Evolutionary conservation across 2,113 vertebrate species (phyloP).

Genomic region (Melospiza georgiana): DNA sequence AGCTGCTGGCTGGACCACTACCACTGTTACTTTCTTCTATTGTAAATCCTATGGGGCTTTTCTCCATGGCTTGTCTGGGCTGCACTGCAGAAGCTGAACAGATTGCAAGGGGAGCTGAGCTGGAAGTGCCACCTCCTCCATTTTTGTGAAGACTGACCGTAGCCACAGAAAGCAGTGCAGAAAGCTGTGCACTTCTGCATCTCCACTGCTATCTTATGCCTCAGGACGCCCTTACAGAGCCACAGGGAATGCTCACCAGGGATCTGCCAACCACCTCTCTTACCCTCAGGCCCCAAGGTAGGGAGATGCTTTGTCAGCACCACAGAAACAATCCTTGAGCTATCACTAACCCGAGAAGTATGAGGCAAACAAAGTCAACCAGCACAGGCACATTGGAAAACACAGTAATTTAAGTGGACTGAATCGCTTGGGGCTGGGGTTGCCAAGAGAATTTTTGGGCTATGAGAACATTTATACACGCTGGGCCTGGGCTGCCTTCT

Average conservation of each 20-base stretch:
- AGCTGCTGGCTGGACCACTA: background rate
- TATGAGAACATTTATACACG: conserved; percentile 35
- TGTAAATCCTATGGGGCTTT: background rate
- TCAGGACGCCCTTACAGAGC: background rate
- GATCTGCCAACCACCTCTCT: background rate
- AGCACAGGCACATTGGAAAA: background rate
- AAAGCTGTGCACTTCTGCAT: background rate
- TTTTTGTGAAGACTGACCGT: background rate
- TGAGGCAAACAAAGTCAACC: background rate
- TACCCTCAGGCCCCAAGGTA: background rate
- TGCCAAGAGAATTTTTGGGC: conserved; percentile 62
- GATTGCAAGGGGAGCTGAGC: background rate
- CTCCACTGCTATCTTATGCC: accelerated
- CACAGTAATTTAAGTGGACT: conserved; percentile 7
- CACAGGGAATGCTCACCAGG: background rate
- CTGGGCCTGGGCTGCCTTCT: conserved; percentile 13
- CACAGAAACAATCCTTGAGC: background rate
- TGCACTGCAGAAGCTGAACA: background rate
- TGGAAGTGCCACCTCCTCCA: background rate
- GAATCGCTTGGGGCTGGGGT: background rate
- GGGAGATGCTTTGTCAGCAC: background rate
- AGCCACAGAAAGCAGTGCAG: background rate
- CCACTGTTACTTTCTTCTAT: background rate
- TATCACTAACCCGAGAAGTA: background rate
- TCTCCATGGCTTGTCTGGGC: background rate